A percentile compares a stretch with the other conserved stretches of the same genome.
Conservation (phyloP, 2,797 vertebrate species). For the Cheirogaleus major region DNA sequence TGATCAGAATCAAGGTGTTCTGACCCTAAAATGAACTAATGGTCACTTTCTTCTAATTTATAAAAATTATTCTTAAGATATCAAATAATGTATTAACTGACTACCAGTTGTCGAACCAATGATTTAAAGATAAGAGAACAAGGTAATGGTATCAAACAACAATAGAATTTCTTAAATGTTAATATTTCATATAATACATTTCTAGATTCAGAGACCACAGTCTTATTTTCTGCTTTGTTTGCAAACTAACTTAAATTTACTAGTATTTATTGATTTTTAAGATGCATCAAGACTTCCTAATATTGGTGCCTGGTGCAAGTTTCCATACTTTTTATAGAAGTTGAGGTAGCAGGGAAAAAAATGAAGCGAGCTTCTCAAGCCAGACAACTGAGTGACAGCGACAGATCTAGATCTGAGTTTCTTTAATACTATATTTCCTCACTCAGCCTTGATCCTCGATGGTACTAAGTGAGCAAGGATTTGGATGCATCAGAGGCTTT, state of each 20-base stretch:
- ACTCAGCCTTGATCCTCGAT: neutral
- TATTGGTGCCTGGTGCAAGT: neutral
- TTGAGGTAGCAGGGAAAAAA: neutral
- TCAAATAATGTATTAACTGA: neutral
- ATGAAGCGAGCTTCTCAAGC: neutral
- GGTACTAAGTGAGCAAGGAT: neutral
- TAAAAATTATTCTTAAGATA: neutral
- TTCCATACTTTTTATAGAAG: neutral
- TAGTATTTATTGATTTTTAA: neutral
- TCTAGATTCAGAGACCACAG: neutral
- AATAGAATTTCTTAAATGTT: neutral
- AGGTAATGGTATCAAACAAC: neutral
- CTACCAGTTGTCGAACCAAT: neutral
- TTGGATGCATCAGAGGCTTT: neutral
- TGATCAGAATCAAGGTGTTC: neutral
- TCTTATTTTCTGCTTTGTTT: conserved; percentile 35
- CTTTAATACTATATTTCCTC: neutral
- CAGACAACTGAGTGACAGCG: neutral
- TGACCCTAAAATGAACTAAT: neutral
- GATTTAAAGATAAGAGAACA: neutral
- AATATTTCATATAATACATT: neutral
- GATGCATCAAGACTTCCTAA: neutral
- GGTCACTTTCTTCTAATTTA: neutral
- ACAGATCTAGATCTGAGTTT: neutral
- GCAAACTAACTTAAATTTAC: neutral